Conservation (phyloP, 1,140 invertebrate species). For the Camponotus floridanus region DNA sequence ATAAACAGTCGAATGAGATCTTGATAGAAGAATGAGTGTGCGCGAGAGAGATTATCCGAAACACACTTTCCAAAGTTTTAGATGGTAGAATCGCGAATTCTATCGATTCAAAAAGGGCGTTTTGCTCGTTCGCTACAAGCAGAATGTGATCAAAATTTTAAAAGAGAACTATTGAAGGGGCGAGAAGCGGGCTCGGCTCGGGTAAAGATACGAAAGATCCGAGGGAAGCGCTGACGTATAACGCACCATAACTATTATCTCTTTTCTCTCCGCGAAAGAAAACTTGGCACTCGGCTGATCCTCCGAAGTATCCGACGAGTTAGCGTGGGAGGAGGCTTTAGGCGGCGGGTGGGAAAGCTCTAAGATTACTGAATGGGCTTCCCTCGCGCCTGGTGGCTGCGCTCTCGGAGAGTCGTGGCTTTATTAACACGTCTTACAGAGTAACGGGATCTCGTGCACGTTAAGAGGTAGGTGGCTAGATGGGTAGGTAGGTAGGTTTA, state of each 20-base stretch:
- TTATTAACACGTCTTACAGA: conserved; percentile 77
- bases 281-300: conserved; percentile 66
- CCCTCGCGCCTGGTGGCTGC: conserved; percentile 41
- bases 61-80: conserved; percentile 19
- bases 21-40: background rate
- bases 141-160: conserved; percentile 51
- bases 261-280: conserved; percentile 63
- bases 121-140: conserved; percentile 15
- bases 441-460: conserved; percentile 72
- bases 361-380: conserved; percentile 64
- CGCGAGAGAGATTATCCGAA: conserved; percentile 29
- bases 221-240: conserved; percentile 54
- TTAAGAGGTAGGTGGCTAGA: conserved; percentile 65
- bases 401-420: conserved; percentile 66
- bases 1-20: conserved; percentile 19
- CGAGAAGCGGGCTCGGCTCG: background rate
- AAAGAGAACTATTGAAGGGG: conserved; percentile 19
- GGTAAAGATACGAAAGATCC: conserved; percentile 41
- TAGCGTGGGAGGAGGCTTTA: background rate
- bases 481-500: conserved; percentile 66
- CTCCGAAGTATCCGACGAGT: conserved; percentile 37
- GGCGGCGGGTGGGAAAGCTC: conserved; percentile 30
- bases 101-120: conserved; percentile 28
- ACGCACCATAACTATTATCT: conserved; percentile 58
- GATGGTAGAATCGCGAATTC: conserved; percentile 16